phyloP scores from a whole-genome alignment of 2,888 invertebrate genomes.

The Argyresthia albistria region DNA sequence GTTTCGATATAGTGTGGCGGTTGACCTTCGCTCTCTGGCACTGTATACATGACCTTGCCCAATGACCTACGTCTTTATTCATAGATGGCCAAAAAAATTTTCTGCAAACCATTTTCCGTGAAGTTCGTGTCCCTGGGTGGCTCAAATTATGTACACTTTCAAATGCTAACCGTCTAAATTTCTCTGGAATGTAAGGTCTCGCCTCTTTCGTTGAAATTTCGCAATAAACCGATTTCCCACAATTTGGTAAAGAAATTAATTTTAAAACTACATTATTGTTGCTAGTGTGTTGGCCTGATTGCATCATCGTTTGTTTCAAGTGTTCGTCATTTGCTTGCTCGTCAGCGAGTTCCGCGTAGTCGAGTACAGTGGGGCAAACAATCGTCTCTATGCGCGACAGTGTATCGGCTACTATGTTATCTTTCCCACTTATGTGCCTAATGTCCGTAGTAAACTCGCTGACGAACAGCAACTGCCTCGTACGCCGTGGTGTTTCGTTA shows the following conservation, averaged over 20 bases:
- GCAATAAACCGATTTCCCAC: slow-evolving; percentile 8
- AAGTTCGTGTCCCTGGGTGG: slow-evolving; percentile 5
- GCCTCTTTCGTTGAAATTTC: slow-evolving; percentile 10
- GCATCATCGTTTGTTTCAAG: no score
- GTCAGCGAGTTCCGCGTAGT: background rate
- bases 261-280: slow-evolving; percentile 9
- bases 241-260: slow-evolving; percentile 4
- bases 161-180: slow-evolving; percentile 12
- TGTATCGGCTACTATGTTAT: background rate
- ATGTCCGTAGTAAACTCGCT: background rate
- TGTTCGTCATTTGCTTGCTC: background rate
- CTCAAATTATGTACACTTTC: slow-evolving; percentile 12
- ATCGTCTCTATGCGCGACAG: background rate
- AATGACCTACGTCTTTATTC: background rate
- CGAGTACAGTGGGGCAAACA: background rate
- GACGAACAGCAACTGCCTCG: background rate
- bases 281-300: background rate
- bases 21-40: slow-evolving; percentile 4
- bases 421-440: background rate
- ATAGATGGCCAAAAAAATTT: slow-evolving; percentile 3
- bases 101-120: slow-evolving; percentile 3
- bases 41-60: background rate
- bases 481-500: background rate
- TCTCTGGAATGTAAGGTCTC: slow-evolving; percentile 14
- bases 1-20: background rate